These are phyloP conservation scores for Nothoprocta perdicaria DNA, from an alignment of 2,113 vertebrate genomes.

Conservation along the genomic window DNA sequence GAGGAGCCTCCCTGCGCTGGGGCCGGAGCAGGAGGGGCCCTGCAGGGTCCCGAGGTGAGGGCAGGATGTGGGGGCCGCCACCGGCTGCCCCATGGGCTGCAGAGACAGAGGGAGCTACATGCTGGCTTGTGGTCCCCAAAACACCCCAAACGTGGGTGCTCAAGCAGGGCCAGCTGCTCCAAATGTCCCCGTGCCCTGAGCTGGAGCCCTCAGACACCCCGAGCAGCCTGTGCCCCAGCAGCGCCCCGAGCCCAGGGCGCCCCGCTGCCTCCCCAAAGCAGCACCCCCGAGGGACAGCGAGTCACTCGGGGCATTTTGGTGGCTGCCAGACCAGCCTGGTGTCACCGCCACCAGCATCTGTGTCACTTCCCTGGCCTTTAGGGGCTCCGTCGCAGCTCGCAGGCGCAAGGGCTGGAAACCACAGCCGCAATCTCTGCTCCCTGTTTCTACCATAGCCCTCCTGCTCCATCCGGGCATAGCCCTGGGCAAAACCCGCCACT, in stretches of 20 bases:
- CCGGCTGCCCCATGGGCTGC: too few species aligned
- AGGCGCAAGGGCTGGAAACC: too few species aligned
- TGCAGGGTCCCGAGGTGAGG: too few species aligned
- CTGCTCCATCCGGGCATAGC: neutral
- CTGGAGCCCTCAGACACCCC: neutral
- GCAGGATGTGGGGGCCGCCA: too few species aligned
- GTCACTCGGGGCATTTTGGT: neutral
- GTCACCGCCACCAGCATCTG: neutral
- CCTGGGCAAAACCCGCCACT: neutral
- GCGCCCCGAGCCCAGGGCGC: neutral
- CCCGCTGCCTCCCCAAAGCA: neutral
- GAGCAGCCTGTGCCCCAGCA: neutral
- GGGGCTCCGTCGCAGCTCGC: neutral
- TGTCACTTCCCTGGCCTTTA: neutral
- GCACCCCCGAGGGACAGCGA: too few species aligned
- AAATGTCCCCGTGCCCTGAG: fast-evolving
- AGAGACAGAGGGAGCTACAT: too few species aligned
- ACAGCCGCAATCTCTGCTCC: neutral
- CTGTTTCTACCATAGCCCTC: neutral
- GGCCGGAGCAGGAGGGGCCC: too few species aligned
- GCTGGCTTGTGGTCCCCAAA: neutral
- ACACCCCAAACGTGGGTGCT: neutral
- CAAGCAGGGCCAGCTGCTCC: neutral
- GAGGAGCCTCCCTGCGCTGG: neutral
- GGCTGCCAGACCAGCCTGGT: neutral